Conservation (phyloP, 2,797 vertebrate species). For the Alauda arvensis region DNA sequence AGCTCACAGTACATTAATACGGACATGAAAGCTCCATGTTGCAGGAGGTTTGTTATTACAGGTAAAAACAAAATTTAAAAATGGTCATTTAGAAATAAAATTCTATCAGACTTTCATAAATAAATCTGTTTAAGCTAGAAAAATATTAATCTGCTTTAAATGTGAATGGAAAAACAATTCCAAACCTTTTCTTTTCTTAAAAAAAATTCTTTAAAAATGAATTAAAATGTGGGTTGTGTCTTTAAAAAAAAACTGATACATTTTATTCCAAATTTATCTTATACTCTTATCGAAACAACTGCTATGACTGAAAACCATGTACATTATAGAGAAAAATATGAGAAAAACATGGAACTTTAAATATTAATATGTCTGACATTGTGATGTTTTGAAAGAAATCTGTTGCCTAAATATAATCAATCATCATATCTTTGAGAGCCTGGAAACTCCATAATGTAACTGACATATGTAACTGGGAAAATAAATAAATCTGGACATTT, state of each 20-base stretch:
- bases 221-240: neutral
- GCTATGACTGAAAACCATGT: neutral
- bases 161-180: neutral
- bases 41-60: neutral
- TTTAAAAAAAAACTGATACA: neutral
- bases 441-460: neutral
- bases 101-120: neutral
- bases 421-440: neutral
- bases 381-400: neutral
- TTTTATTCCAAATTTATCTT: neutral
- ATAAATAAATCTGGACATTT: neutral
- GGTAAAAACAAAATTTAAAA: neutral
- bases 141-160: neutral
- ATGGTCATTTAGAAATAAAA: neutral
- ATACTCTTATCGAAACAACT: neutral
- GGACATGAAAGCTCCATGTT: neutral
- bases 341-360: neutral
- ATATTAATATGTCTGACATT: neutral
- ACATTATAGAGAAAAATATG: neutral
- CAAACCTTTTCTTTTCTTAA: neutral
- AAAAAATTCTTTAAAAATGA: neutral
- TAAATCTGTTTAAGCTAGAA: slow-evolving; percentile 8
- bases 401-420: neutral
- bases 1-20: neutral
- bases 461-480: neutral